Percentiles rank a stretch among this genome's conserved stretches.
Conservation (phyloP, 2,113 vertebrate species). For the Urocitellus parryii region DNA sequence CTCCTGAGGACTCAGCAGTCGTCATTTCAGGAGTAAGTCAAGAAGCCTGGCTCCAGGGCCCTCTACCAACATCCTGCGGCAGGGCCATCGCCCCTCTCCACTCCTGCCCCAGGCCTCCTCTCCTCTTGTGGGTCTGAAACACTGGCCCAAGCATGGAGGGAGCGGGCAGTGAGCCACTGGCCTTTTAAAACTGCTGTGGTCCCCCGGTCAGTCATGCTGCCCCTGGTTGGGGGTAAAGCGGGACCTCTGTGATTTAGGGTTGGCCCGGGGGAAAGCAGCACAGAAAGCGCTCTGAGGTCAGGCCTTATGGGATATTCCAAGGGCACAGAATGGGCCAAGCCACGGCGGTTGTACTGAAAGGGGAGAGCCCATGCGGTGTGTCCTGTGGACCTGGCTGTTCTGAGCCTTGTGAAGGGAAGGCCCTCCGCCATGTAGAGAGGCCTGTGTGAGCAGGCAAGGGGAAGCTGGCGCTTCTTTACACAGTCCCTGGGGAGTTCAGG, state of each 20-base stretch:
- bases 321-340: background rate
- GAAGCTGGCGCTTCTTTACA: background rate
- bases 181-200: background rate
- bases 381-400: background rate
- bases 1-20: background rate
- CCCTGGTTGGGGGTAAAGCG: background rate
- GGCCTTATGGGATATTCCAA: background rate
- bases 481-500: background rate
- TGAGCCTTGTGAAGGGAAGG: background rate
- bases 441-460: background rate
- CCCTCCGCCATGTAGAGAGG: background rate
- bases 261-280: background rate
- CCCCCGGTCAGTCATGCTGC: too few relatives aligned
- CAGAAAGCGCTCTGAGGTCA: background rate
- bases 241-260: background rate
- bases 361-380: background rate
- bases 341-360: background rate
- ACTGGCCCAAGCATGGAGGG: background rate
- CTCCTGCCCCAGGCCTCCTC: too few relatives aligned
- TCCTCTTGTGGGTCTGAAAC: too few relatives aligned
- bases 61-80: background rate
- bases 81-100: rapidly evolving
- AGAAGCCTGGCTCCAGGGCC: background rate
- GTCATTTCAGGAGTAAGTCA: background rate
- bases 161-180: background rate